Conservation (phyloP, 2,797 vertebrate species). For the Chelidonichthys spinosus region DNA sequence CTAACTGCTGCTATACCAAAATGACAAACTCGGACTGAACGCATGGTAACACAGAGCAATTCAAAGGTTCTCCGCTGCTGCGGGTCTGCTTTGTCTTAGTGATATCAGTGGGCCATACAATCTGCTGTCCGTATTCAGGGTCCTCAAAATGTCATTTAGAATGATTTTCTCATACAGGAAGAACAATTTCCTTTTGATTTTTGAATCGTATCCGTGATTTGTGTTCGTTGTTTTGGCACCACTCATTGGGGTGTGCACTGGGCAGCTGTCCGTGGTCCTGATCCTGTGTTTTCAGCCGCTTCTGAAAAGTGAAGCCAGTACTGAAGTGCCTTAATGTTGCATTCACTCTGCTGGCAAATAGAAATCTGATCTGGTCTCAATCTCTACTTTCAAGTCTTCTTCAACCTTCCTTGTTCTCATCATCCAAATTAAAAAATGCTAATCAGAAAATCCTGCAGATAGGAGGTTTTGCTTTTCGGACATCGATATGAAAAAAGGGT, state of each 20-base stretch:
- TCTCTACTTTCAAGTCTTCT: no score
- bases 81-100: neutral
- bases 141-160: neutral
- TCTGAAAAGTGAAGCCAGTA: no score
- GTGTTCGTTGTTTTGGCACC: neutral
- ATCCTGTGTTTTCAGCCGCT: neutral
- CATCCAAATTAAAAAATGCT: no score
- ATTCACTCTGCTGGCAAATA: no score
- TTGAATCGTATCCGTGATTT: neutral
- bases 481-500: neutral
- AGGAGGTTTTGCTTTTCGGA: no score
- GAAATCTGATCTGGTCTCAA: no score
- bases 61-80: neutral
- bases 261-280: neutral
- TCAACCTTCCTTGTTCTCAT: no score
- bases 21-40: neutral
- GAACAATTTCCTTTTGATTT: neutral
- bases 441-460: no score
- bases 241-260: neutral
- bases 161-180: neutral
- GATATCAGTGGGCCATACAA: neutral
- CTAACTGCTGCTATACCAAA: neutral
- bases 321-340: no score
- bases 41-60: neutral
- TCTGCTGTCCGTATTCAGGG: neutral